These are phyloP conservation scores for Misgurnus mizolepis DNA, from an alignment of 2,113 vertebrate species.

Conservation along the genomic window DNA sequence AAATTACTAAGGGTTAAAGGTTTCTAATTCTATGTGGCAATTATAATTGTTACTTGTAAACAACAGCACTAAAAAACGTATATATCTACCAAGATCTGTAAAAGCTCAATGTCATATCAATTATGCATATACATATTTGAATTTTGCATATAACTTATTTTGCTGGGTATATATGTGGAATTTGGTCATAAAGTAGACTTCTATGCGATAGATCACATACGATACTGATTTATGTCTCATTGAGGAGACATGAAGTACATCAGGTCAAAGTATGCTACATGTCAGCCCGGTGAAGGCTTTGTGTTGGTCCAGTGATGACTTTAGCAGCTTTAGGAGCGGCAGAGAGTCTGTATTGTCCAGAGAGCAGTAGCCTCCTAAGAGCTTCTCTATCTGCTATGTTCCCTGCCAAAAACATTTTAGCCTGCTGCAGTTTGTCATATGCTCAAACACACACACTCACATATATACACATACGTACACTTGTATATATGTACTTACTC, in stretches of 20 bases:
- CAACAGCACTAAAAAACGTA: too few species aligned
- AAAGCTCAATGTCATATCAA: not conserved
- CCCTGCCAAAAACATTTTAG: conserved; percentile 61
- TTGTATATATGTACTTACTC: conserved; percentile 1
- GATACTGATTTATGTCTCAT: not conserved
- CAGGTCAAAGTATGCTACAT: conserved; percentile 13
- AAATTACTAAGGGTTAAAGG: too few species aligned
- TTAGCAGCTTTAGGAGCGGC: conserved; percentile 65
- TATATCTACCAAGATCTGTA: too few species aligned
- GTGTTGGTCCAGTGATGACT: conserved; percentile 56
- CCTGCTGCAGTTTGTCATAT: conserved; percentile 59
- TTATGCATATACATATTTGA: not conserved
- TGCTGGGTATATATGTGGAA: too few species aligned
- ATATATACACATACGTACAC: conserved; percentile 14
- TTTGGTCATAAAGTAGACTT: too few species aligned
- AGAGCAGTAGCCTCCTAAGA: conserved; percentile 22
- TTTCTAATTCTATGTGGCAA: too few species aligned
- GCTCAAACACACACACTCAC: conserved; percentile 40
- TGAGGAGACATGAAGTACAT: not conserved
- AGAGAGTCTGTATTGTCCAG: conserved; percentile 42
- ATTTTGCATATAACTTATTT: not conserved
- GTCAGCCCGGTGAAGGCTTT: not conserved
- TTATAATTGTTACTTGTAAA: too few species aligned
- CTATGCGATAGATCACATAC: not conserved
- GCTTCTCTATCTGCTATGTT: conserved; percentile 47